phyloP scores from a whole-genome alignment of 2,888 invertebrate species.

The Mythimna loreyi region DNA sequence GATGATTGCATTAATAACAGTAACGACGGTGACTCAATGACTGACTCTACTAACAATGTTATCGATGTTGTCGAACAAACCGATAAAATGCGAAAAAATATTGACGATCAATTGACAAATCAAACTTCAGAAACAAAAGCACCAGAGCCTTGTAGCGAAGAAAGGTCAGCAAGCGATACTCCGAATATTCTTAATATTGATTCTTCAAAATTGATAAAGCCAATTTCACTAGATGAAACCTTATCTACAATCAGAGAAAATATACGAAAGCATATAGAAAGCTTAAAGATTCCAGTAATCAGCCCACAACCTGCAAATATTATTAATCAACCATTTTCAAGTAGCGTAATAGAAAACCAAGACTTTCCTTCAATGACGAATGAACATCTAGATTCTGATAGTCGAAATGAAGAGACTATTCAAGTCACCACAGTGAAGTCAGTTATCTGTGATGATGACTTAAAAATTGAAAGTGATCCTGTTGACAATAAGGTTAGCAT shows the following conservation, averaged over 20 bases:
- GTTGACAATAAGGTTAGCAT: slow-evolving; percentile 54
- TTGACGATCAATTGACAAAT: slow-evolving; percentile 20
- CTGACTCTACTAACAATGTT: slow-evolving; percentile 41
- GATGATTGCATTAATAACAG: slow-evolving; percentile 14
- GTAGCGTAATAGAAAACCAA: slow-evolving; percentile 31
- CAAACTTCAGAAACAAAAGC: not conserved
- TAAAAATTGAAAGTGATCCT: slow-evolving; percentile 9
- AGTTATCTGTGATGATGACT: slow-evolving; percentile 6
- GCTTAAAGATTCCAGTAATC: slow-evolving; percentile 60
- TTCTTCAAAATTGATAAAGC: slow-evolving; percentile 16
- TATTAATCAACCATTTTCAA: not conserved
- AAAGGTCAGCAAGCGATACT: not conserved
- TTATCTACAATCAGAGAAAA: slow-evolving; percentile 67
- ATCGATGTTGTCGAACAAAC: slow-evolving; percentile 21
- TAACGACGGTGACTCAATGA: slow-evolving; percentile 38
- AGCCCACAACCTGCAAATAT: slow-evolving; percentile 10
- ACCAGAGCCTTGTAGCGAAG: slow-evolving; percentile 23
- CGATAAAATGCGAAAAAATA: slow-evolving; percentile 26
- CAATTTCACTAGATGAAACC: slow-evolving; percentile 47
- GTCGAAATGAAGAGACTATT: slow-evolving; percentile 27
- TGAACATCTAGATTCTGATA: slow-evolving; percentile 28
- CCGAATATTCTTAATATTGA: slow-evolving; percentile 8
- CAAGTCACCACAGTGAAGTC: slow-evolving; percentile 32
- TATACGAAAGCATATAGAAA: slow-evolving; percentile 67
- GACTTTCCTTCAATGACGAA: slow-evolving; percentile 1